These are phyloP conservation scores for Idris sp. DNA, from an alignment of 1,140 invertebrate genomes.

Conservation along the genomic window DNA sequence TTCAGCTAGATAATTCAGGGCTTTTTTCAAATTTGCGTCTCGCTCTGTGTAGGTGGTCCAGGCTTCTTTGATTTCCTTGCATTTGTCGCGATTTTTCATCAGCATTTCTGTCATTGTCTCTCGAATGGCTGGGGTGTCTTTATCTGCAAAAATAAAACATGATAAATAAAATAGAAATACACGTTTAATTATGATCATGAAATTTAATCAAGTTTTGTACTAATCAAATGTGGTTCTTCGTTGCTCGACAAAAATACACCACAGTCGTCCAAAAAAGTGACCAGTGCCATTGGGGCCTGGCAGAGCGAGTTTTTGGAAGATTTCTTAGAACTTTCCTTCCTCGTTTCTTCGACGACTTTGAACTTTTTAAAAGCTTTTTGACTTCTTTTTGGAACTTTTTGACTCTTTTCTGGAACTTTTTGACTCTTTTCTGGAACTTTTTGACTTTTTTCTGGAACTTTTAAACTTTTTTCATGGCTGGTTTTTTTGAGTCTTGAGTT, in stretches of 20 bases:
- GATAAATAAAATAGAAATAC: too few species aligned
- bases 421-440: not conserved
- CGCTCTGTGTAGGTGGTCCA: slow-evolving; percentile 68
- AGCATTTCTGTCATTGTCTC: slow-evolving; percentile 67
- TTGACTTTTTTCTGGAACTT: too few species aligned
- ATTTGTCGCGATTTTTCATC: slow-evolving; percentile 38
- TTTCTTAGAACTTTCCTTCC: too few species aligned
- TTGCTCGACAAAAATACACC: slow-evolving; percentile 62
- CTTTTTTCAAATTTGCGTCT: slow-evolving; percentile 67
- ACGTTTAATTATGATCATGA: too few species aligned
- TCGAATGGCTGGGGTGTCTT: slow-evolving; percentile 57
- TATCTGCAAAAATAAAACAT: slow-evolving; percentile 53
- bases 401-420: not conserved
- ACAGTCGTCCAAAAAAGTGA: slow-evolving; percentile 62
- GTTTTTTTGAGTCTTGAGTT: not conserved
- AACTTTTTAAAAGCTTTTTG: slow-evolving; percentile 4
- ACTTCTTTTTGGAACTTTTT: not conserved
- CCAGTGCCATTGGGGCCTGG: slow-evolving; percentile 44
- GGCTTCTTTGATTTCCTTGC: slow-evolving; percentile 61
- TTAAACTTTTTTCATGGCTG: too few species aligned
- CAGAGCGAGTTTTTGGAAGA: too few species aligned
- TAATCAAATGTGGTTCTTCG: slow-evolving; percentile 56
- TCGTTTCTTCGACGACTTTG: not conserved
- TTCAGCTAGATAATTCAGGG: slow-evolving; percentile 65
- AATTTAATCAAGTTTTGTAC: too few species aligned